phyloP scores from a whole-genome alignment of 53 echinoderm and acorn worm species.

The Apostichopus leukothele region DNA sequence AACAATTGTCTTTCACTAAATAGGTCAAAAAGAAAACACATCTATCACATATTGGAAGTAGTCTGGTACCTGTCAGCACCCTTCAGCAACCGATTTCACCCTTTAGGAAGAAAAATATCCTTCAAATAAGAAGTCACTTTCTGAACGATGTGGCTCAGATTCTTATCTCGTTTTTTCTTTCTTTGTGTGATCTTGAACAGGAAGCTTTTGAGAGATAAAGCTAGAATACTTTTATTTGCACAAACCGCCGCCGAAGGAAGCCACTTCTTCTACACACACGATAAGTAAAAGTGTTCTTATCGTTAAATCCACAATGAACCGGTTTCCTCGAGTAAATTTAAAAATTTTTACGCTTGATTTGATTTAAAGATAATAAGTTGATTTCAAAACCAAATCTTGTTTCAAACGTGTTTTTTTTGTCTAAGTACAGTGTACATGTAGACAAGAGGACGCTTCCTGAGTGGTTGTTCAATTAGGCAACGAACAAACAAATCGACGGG shows the following conservation, averaged over 20 bases:
- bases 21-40: no score
- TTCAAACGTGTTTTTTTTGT: background rate
- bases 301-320: background rate
- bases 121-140: background rate
- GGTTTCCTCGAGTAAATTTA: background rate
- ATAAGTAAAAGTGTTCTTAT: background rate
- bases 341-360: background rate
- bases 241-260: background rate
- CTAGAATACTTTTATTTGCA: background rate
- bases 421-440: no score
- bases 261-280: background rate
- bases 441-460: no score
- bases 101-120: background rate
- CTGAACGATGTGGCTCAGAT: background rate
- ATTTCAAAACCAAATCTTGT: background rate
- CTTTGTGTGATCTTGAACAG: background rate
- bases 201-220: background rate
- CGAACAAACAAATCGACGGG: background rate
- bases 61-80: background rate
- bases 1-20: no score
- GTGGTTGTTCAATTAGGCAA: no score
- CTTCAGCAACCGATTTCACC: background rate
- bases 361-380: background rate
- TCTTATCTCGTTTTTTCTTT: background rate
- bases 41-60: background rate